Conservation (phyloP, 1,140 invertebrate species). For the Xylocopa sonorina region DNA sequence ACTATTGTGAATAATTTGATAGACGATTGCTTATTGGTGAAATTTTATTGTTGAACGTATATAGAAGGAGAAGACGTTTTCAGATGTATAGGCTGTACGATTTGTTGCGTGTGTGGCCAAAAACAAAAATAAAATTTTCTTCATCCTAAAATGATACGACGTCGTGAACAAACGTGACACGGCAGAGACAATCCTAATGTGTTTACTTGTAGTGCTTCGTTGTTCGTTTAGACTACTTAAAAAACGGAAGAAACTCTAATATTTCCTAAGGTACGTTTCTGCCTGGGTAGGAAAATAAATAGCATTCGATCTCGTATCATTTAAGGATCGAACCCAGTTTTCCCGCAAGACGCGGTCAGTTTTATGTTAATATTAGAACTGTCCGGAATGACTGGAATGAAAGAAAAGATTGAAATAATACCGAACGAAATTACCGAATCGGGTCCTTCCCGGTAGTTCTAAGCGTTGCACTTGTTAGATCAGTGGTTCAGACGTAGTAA, state of each 20-base stretch:
- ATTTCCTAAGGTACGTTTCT: not conserved
- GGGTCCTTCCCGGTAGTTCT: conserved; percentile 34
- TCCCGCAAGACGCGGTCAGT: not conserved
- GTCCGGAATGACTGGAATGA: not conserved
- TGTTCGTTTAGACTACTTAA: not conserved
- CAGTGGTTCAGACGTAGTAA: conserved; percentile 40
- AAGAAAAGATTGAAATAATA: not conserved
- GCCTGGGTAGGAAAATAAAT: not conserved
- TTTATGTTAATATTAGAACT: conserved; percentile 18
- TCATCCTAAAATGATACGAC: conserved; percentile 33
- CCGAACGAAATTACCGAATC: not conserved
- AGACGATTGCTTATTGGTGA: conserved; percentile 5
- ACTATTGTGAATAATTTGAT: conserved; percentile 26
- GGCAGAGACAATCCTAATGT: conserved; percentile 6
- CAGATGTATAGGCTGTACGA: conserved; percentile 16
- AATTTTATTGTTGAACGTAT: conserved; percentile 29
- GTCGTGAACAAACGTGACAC: not conserved
- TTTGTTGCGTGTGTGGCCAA: conserved; percentile 6
- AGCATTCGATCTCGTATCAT: conserved; percentile 2
- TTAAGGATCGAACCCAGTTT: conserved; percentile 24
- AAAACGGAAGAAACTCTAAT: not conserved
- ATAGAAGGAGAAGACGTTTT: not conserved
- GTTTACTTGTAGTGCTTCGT: not conserved
- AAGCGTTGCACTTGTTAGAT: conserved; percentile 53
- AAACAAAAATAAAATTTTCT: not conserved